Conservation (phyloP, 2,888 invertebrate genomes). For the Cetonia aurata region DNA sequence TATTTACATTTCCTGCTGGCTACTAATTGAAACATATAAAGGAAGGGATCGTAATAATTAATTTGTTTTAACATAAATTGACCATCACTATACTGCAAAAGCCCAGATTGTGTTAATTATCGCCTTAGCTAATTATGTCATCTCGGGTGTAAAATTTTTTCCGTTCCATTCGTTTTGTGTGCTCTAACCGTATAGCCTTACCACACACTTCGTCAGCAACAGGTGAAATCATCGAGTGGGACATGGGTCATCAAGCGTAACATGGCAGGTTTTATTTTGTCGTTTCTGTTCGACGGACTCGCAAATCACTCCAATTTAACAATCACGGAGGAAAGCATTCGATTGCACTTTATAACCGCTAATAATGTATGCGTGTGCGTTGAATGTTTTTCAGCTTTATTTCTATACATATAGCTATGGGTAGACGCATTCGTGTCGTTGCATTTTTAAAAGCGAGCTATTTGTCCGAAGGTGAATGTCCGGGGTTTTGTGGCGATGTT, state of each 20-base stretch:
- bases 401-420: slow-evolving; percentile 3
- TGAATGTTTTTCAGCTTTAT: slow-evolving; percentile 6
- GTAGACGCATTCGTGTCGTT: slow-evolving; percentile 8
- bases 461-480: slow-evolving; percentile 27
- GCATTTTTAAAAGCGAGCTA: slow-evolving; percentile 11
- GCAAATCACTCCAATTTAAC: slow-evolving; percentile 50
- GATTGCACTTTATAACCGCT: background rate
- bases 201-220: slow-evolving; percentile 47
- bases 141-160: slow-evolving; percentile 32
- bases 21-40: too few species aligned
- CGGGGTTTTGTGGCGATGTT: background rate
- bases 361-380: slow-evolving; percentile 21
- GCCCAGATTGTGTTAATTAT: background rate
- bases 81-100: too few species aligned
- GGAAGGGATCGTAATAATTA: too few species aligned
- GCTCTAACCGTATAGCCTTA: slow-evolving; percentile 14
- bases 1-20: too few species aligned
- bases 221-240: slow-evolving; percentile 57
- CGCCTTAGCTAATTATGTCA: slow-evolving; percentile 39
- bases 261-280: slow-evolving; percentile 52
- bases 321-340: slow-evolving; percentile 22
- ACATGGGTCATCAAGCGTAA: slow-evolving; percentile 58
- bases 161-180: slow-evolving; percentile 1
- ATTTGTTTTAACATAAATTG: too few species aligned
- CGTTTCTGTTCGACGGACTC: slow-evolving; percentile 52